Conservation (phyloP, 2,888 invertebrate genomes). For the Pasiphila rectangulata region DNA sequence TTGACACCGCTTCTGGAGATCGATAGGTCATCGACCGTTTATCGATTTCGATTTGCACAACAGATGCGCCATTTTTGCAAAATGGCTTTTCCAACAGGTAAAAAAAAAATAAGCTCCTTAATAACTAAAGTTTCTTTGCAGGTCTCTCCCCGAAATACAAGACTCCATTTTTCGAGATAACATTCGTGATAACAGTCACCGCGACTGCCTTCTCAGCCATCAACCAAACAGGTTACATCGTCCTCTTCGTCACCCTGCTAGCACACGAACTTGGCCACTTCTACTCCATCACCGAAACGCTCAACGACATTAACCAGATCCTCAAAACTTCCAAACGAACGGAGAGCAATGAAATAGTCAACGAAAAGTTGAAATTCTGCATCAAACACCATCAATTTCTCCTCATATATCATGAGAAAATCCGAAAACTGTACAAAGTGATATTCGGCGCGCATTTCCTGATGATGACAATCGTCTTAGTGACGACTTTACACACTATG, state of each 20-base stretch:
- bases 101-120: neutral
- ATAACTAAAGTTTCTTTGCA: constrained; percentile 30
- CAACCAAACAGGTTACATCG: constrained; percentile 60
- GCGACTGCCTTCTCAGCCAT: constrained; percentile 53
- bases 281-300: constrained; percentile 49
- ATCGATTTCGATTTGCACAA: too few species aligned
- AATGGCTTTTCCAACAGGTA: too few species aligned
- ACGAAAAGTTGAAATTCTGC: constrained; percentile 47
- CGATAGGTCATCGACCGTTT: too few species aligned
- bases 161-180: constrained; percentile 51
- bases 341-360: constrained; percentile 27
- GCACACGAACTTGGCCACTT: constrained; percentile 56
- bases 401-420: constrained; percentile 44
- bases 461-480: constrained; percentile 54
- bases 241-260: constrained; percentile 51
- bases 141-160: constrained; percentile 53
- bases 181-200: constrained; percentile 45
- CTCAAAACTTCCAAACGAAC: constrained; percentile 13
- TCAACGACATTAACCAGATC: constrained; percentile 40
- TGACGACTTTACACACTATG: constrained; percentile 57
- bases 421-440: constrained; percentile 44
- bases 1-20: too few species aligned
- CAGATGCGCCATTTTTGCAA: too few species aligned
- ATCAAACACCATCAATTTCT: constrained; percentile 56
- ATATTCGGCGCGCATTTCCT: constrained; percentile 57